Conservation (phyloP, 2,797 vertebrate species). For the Propithecus deckenii region DNA sequence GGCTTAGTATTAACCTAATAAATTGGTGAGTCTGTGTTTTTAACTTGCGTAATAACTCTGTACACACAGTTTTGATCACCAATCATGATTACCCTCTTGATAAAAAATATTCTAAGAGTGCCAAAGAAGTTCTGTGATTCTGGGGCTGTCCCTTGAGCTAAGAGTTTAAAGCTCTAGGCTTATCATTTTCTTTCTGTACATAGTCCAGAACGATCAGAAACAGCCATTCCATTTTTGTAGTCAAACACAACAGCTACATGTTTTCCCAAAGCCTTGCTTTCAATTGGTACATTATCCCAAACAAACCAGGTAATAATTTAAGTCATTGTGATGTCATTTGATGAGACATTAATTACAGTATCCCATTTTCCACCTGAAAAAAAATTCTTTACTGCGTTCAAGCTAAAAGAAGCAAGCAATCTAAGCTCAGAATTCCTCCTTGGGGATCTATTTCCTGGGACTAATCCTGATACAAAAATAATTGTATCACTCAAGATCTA, state of each 20-base stretch:
- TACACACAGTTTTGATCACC: neutral
- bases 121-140: neutral
- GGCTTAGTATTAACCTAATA: neutral
- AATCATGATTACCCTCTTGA: neutral
- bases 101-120: neutral
- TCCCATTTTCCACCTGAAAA: slow-evolving; percentile 47
- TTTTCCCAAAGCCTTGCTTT: slow-evolving; percentile 47
- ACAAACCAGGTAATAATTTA: slow-evolving; percentile 60
- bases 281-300: slow-evolving; percentile 5
- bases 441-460: neutral
- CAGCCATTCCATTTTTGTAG: neutral
- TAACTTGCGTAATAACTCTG: neutral
- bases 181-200: neutral
- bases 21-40: neutral
- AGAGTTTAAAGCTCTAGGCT: neutral
- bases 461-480: neutral
- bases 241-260: slow-evolving; percentile 19
- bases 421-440: neutral
- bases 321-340: slow-evolving; percentile 15
- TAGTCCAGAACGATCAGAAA: neutral
- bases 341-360: slow-evolving; percentile 47
- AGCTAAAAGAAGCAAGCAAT: slow-evolving; percentile 36
- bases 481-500: neutral
- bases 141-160: neutral
- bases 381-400: neutral